Base-by-base conservation (phyloP, 2,113 vertebrate genomes). In the Rhinopomastus cyanomelas region DNA sequence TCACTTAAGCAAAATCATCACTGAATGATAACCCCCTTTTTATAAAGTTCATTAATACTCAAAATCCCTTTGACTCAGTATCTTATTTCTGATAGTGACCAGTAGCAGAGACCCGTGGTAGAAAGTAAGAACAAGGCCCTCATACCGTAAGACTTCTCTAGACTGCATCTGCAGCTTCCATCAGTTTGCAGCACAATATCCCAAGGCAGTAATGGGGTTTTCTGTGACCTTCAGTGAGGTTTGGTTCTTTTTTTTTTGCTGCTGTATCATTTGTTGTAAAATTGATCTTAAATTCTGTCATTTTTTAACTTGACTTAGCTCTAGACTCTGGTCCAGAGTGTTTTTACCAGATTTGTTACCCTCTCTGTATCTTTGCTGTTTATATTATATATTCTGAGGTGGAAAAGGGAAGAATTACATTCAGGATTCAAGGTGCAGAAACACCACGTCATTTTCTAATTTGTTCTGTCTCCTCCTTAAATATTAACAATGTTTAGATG, bases 111-210 rank as follows among this genome's bases (percentile, higher is more conserved):
- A 53, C 13, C 23, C 20, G 29, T 44, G 51, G 36, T 9, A 57
- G 11, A 52, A 19, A 16, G 12, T 22, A 48, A 42, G 61, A 61
- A 42, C 11, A 16, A 29, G 22, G n/a, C 22, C 10, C 11, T 87
- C 0, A 1, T 0, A 1, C 5, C 2, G 3, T 34, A 34, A 32
- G 18, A 16, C 3, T 69, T 65, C 9, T n/a, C 9, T 52, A 61
- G 16, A 25, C 11, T 30, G 11, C 8, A 65, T 69, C 46, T 37
- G 37, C 16, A 22, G 16, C 25, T 60, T 68, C 8, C 42, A 66
- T 12, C 36, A 21, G 11, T 73, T 82, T 73, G 14, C 23, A 22
- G 16, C 13, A 34, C n/a, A 5, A 5, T 1, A 1, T 30, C 73
- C 26, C 26, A 34, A 83, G 34, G 10, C 30, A 57, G 19, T 72